A percentile compares a stretch with the other conserved stretches of the same genome.
Evolutionary conservation across 1,140 invertebrate genomes (phyloP).

Genomic region (Eufriesea mexicana): DNA sequence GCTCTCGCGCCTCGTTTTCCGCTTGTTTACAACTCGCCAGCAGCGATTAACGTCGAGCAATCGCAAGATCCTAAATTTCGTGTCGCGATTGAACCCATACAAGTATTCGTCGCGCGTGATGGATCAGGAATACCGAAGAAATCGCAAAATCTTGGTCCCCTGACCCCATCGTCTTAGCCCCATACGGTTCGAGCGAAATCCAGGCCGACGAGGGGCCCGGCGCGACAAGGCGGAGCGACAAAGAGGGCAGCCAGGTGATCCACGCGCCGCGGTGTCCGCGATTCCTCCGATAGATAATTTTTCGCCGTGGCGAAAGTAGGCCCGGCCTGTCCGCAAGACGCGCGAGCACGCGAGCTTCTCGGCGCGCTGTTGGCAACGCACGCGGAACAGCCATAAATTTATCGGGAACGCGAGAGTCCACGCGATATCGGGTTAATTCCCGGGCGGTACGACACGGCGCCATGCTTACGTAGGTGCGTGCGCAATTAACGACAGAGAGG

Average conservation of each 20-base stretch:
- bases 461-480: conserved; percentile 74
- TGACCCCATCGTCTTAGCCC: no score
- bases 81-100: no score
- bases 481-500: conserved; percentile 75
- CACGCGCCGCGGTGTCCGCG: background rate
- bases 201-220: no score
- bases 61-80: no score
- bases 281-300: conserved; percentile 22
- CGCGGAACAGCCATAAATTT: conserved; percentile 56
- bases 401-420: conserved; percentile 49
- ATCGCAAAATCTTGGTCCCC: no score
- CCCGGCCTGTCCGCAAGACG: no score
- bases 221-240: background rate
- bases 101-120: no score
- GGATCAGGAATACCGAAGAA: no score
- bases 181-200: no score
- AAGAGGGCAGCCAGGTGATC: background rate
- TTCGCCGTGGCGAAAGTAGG: conserved; percentile 10
- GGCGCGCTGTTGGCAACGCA: background rate
- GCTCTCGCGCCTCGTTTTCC: no score
- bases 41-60: no score
- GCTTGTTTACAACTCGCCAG: no score
- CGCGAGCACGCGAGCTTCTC: background rate
- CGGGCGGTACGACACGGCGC: conserved; percentile 55
- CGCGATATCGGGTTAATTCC: conserved; percentile 65